These are phyloP conservation scores for Nomada flava DNA, from an alignment of 2,888 invertebrate genomes.

Conservation along the genomic window DNA sequence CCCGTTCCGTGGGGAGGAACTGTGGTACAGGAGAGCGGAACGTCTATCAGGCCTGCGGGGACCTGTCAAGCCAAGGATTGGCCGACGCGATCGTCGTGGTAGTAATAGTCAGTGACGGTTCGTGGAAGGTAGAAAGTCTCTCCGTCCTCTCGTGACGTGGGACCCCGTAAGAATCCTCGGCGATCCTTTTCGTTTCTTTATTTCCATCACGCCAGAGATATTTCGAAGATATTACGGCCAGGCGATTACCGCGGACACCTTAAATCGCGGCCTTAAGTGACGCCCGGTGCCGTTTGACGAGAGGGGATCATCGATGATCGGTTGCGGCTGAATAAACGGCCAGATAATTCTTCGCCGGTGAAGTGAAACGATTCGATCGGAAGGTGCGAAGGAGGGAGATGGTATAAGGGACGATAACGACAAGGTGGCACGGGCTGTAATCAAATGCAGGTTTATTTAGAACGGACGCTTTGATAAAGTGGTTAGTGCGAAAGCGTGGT, in stretches of 20 bases:
- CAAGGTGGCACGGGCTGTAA: conserved; percentile 77
- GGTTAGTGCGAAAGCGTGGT: conserved; percentile 83
- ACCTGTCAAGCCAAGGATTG: conserved; percentile 29
- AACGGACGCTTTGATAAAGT: conserved; percentile 81
- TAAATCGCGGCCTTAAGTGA: no score
- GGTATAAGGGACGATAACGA: conserved; percentile 78
- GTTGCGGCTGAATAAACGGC: conserved; percentile 37
- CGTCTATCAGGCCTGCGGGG: conserved; percentile 18
- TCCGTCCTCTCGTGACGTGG: no score
- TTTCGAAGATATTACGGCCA: no score
- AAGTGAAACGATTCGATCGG: conserved; percentile 65
- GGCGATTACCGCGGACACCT: no score
- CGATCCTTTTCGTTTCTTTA: no score
- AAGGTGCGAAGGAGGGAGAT: conserved; percentile 70
- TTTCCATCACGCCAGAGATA: background rate
- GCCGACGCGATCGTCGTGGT: background rate
- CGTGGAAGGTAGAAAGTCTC: background rate
- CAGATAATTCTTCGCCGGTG: conserved; percentile 58
- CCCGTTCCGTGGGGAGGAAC: conserved; percentile 8
- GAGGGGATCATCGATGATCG: conserved; percentile 14
- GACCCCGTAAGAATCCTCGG: no score
- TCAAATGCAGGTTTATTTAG: conserved; percentile 82
- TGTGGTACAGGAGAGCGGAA: background rate
- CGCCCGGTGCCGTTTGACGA: background rate
- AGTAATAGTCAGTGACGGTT: conserved; percentile 6